Base-by-base conservation (phyloP, 2,888 invertebrate species). In the Athrips mouffetella region DNA sequence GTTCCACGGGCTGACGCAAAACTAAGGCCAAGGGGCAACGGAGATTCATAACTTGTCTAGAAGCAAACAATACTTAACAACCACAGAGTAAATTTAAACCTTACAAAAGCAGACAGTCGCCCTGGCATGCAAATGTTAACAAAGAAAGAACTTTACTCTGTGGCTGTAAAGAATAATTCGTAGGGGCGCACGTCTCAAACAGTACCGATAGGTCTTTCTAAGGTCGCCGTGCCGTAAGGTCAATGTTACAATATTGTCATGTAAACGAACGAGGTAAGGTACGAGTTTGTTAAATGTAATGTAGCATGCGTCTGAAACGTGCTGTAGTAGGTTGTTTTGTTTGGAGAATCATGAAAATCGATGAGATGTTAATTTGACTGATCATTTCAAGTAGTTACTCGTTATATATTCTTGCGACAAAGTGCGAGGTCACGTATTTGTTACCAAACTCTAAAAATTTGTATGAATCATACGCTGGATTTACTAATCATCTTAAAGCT, bases 1-100 rank as follows among this genome's bases (percentile, higher is more conserved):
- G 76, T 82, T 78, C 77, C 57, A 62, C 60, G 70, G 76, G 78
- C 82, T 81, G 83, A 83, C 83, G 83, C 77, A 80, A 73, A 77
- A 70, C 71, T 62, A 50, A 57, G 82, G 79, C 58, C 78, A 81
- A 31, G 56, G 70, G 82, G 81, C 61, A 83, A 74, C 63, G 64
- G 62, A 73, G 75, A 81, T 76, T 67, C 77, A 83, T 83, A 78
- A 82, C 74, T 82, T 77, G 68, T 65, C 59, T 57, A 56, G 63
- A 62, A 55, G 67, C 62, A 54, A 59, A 59, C 55, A 68, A 64
- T 62, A 62, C 66, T 65, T 65, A 59, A 59, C 49, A 49, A 45
- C 60, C 72, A 72, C 65, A 78, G 73, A 25, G 59, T 15, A 44
- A 44, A 51, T 47, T 11, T 39, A 8, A 13, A 31, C 2, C 35